Base-by-base conservation (phyloP, 1,140 invertebrate genomes). In the Whitmania pigra region DNA sequence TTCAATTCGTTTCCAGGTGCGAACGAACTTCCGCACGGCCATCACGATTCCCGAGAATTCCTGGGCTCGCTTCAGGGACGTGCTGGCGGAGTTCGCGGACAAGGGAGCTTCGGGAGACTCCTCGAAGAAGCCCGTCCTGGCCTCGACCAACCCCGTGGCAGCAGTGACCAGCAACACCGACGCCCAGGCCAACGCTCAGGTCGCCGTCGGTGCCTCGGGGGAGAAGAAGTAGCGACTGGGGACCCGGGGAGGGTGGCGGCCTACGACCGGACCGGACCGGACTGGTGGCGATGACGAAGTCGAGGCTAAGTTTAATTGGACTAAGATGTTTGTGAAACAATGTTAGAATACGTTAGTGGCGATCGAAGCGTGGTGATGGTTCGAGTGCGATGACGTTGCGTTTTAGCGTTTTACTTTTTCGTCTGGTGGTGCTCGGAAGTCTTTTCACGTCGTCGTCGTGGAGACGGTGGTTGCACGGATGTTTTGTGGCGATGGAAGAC, bases 11-110 rank as follows among this genome's bases (percentile, higher is more conserved):
- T 7, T 17, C 11, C 81, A 94, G 92, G 94, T 96, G 74, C 94
- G 96, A 83, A 93, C 91, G 78, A 94, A 94, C 84, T 96, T 95
- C 85, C 90, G 94, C 84, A 95, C 93, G 78, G 92, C 94, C 76
- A 95, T 97, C 81, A 97, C 94, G 76, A 92, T 97, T 81, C 94
- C 94, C 76, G 94, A 97, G 83, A 93, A 95, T 83, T 95, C 93
- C 76, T 97, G 94, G 94, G 87, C 88, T 73, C 88, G 91, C 77
- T 96, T 97, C 87, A 89, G 93, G 76, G 94, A 97, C 85, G 93
- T 96, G 79, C 89, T 97, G 79, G 88, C 89, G 76, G 93, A 97
- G 69, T 81, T 79, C 76, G 75, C 76, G 31, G 80, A 80, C 40
- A 29, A 54, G n/a, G 66, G n/a, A 43, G 22, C 29, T 25, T 72